phyloP scores from a whole-genome alignment of 2,113 vertebrate genomes.

The Microcebus jonahi region DNA sequence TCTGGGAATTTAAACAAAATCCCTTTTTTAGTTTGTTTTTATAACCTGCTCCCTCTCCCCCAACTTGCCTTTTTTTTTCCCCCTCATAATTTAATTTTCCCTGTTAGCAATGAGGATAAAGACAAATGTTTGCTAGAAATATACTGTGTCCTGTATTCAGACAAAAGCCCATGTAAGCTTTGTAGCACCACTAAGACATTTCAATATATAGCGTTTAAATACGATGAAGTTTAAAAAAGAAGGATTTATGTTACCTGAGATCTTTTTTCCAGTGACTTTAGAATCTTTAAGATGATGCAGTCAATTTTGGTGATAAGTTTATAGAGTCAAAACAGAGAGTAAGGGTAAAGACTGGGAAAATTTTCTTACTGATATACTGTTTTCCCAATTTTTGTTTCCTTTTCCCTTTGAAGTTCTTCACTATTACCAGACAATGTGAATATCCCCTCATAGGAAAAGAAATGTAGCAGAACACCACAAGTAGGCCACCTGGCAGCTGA shows the following conservation, averaged over 20 bases:
- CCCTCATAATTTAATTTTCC: conserved; percentile 24
- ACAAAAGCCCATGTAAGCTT: not conserved
- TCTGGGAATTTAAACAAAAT: conserved; percentile 17
- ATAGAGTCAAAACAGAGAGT: not conserved
- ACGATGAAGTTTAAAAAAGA: not conserved
- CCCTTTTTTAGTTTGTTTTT: conserved; percentile 2
- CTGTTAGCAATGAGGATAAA: conserved; percentile 7
- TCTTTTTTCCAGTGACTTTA: not conserved
- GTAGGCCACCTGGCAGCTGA: not conserved
- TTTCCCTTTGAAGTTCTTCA: not conserved
- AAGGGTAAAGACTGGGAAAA: not conserved
- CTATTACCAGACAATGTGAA: not conserved
- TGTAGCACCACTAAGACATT: not conserved
- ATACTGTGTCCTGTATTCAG: not conserved
- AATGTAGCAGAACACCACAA: not conserved
- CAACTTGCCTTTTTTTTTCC: not conserved
- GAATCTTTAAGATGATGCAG: not conserved
- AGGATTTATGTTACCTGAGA: not conserved
- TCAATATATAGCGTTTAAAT: not conserved
- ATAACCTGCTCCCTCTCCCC: not conserved
- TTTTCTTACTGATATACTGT: not conserved
- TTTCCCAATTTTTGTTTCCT: not conserved
- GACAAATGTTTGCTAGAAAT: not conserved
- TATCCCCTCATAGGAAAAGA: not conserved
- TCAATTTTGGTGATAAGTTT: not conserved